Conservation (phyloP, 2,888 invertebrate species). For the Papilio gigon region DNA sequence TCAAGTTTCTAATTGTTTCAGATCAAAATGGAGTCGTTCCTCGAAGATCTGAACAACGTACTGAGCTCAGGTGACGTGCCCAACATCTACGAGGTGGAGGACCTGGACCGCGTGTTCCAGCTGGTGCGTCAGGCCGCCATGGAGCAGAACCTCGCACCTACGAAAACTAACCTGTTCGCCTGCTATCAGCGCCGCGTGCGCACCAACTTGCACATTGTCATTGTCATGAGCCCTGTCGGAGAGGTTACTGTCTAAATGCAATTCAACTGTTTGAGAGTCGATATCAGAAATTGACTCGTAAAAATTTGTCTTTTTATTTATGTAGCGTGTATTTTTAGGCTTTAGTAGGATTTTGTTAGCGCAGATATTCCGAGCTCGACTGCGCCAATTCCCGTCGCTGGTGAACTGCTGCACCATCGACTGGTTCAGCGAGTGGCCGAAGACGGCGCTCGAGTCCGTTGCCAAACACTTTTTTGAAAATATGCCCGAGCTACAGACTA, state of each 20-base stretch:
- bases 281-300: too few relatives aligned
- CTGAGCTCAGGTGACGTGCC: conserved; percentile 95
- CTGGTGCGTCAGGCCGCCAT: conserved; percentile 88
- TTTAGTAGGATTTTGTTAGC: background rate
- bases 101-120: conserved; percentile 88
- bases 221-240: conserved; percentile 90
- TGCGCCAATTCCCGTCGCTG: conserved; percentile 93
- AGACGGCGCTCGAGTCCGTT: conserved; percentile 92
- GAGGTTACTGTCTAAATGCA: conserved; percentile 71
- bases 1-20: conserved; percentile 57
- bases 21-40: conserved; percentile 93
- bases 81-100: conserved; percentile 92
- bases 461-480: conserved; percentile 86
- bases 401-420: conserved; percentile 97
- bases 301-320: too few relatives aligned
- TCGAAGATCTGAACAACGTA: conserved; percentile 94
- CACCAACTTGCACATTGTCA: conserved; percentile 90
- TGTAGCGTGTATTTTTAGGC: background rate
- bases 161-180: conserved; percentile 92
- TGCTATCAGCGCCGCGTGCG: conserved; percentile 90
- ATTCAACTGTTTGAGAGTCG: background rate
- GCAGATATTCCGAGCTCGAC: conserved; percentile 86
- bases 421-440: conserved; percentile 96
- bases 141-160: conserved; percentile 88
- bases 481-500: conserved; percentile 85